These are phyloP conservation scores for Drosophila prosaltans DNA, from an alignment of 1,140 invertebrate genomes.

Conservation along the genomic window DNA sequence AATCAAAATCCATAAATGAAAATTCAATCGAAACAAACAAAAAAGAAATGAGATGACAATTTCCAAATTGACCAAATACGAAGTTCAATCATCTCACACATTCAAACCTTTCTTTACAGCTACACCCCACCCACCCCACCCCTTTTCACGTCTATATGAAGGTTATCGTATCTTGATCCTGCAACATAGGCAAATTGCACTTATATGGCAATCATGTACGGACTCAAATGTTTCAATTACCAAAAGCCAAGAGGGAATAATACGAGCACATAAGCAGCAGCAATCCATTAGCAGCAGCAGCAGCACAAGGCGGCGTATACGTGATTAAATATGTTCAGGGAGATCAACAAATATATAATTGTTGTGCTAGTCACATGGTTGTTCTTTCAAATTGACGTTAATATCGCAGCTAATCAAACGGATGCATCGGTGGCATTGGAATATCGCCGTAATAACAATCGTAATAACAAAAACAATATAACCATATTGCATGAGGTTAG, in stretches of 20 bases:
- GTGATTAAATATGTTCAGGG: constrained; percentile 10
- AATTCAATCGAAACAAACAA: constrained; percentile 36
- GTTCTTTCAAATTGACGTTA: not conserved
- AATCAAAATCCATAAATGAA: constrained; percentile 25
- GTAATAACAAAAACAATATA: constrained; percentile 73
- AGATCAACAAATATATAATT: not conserved
- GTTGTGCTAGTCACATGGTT: constrained; percentile 30
- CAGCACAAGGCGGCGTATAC: not conserved
- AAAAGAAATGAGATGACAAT: constrained; percentile 24
- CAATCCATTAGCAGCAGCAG: not conserved
- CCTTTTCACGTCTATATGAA: too few species aligned
- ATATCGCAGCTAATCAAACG: constrained; percentile 9
- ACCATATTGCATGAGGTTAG: constrained; percentile 75
- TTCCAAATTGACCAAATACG: constrained; percentile 30
- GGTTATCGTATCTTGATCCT: constrained; percentile 5
- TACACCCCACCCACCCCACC: not conserved
- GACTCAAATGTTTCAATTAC: constrained; percentile 26
- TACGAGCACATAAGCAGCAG: constrained; percentile 6
- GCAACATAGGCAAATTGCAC: not conserved
- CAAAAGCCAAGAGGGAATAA: constrained; percentile 17
- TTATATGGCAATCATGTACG: constrained; percentile 42
- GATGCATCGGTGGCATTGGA: constrained; percentile 20
- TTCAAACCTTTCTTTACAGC: constrained; percentile 17
- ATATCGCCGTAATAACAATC: constrained; percentile 30
- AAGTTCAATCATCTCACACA: constrained; percentile 14